Evolutionary conservation across 2,797 vertebrate genomes (phyloP).

Genomic region (Alcedo quadribrachys): DNA sequence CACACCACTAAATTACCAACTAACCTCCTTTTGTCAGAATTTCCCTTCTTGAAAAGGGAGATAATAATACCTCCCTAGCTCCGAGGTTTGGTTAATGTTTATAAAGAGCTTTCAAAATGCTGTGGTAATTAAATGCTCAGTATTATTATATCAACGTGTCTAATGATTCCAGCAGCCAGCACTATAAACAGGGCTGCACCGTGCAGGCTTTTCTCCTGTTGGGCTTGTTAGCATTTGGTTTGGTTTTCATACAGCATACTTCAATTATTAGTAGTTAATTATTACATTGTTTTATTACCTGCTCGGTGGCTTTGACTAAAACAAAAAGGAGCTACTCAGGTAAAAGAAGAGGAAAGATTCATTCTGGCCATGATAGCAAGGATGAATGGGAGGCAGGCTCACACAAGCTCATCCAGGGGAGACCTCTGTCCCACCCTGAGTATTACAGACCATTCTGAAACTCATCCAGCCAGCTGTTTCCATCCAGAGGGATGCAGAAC

Average conservation of each 20-base stretch:
- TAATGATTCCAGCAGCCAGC: conserved; percentile 55
- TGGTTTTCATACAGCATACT: conserved; percentile 36
- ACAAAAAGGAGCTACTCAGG: neutral
- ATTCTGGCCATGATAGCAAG: neutral
- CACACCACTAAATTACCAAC: neutral
- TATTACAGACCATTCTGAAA: neutral
- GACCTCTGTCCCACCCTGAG: neutral
- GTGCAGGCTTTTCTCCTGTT: conserved; percentile 44
- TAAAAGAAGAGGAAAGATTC: neutral
- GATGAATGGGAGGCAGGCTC: neutral
- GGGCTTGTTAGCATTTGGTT: conserved; percentile 42
- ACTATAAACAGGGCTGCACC: conserved; percentile 44
- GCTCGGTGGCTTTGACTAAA: conserved; percentile 35
- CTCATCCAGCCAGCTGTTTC: neutral
- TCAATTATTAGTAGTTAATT: conserved; percentile 54
- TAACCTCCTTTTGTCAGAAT: neutral
- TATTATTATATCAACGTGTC: conserved; percentile 60
- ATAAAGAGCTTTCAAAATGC: conserved; percentile 50
- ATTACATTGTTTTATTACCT: conserved; percentile 12
- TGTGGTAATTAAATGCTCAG: conserved; percentile 64
- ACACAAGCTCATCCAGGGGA: neutral
- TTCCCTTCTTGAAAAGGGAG: conserved; percentile 17
- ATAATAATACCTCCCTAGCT: conserved; percentile 60
- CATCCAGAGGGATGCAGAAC: neutral
- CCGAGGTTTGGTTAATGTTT: conserved; percentile 63